Percentiles rank a stretch among this genome's conserved stretches.
Evolutionary conservation across 2,113 vertebrate genomes (phyloP).

Genomic region (Corythornis vintsioides): DNA sequence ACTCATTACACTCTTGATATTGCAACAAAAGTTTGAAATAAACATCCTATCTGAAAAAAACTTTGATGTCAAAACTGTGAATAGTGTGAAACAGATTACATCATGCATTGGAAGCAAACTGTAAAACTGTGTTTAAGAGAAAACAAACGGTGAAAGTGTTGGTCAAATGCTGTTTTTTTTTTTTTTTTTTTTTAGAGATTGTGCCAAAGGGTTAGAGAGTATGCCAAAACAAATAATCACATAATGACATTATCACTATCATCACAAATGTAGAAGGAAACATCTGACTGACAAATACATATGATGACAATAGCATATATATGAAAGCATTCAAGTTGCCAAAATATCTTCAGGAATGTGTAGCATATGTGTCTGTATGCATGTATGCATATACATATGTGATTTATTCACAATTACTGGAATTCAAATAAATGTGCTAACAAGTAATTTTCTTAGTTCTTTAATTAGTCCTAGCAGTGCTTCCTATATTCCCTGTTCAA

Average conservation of each 20-base stretch:
- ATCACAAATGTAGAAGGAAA: background rate
- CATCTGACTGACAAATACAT: background rate
- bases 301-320: background rate
- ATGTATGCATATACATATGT: background rate
- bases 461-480: background rate
- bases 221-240: background rate
- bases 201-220: background rate
- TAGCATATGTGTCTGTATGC: background rate
- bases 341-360: constrained; percentile 49
- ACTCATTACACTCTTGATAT: background rate
- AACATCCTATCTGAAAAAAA: constrained; percentile 22
- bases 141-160: background rate
- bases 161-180: background rate
- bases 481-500: background rate
- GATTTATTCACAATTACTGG: background rate
- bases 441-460: background rate
- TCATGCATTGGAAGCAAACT: constrained; percentile 20
- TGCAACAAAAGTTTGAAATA: background rate
- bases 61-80: constrained; percentile 1
- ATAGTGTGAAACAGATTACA: background rate
- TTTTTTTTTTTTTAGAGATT: background rate
- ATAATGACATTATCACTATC: background rate
- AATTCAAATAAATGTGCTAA: background rate
- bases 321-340: constrained; percentile 33
- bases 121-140: background rate